Evolutionary conservation across 2,113 vertebrate genomes (phyloP), one percentile per base, ranked within the genome.

Genomic region (Colius striatus): DNA sequence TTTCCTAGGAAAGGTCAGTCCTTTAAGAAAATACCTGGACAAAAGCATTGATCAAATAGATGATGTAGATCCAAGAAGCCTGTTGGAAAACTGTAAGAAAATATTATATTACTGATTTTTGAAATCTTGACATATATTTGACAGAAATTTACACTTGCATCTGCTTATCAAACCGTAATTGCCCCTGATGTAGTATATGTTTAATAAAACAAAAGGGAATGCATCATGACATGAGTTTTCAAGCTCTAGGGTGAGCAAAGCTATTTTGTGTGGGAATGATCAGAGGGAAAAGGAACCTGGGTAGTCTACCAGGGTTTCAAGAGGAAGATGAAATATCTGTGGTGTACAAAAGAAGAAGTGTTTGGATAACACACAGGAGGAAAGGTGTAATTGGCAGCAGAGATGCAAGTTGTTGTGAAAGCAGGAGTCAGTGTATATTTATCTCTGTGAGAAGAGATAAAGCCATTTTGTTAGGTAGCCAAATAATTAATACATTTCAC

Each of bases 171-270:
- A 84, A 63, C 16, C 10, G 5, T 34, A 65, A 29, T 71, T 86
- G 16, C n/a, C 10, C 25, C 15, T 74, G 26, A 14, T 5, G 5
- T 85, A 75, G 7, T 13, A 6, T 17, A 19, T 38, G 6, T 5
- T 80, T 25, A 10, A 11, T 53, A 54, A 75, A 45, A 73, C 5
- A 61, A 22, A 81, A 53, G 5, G 62, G 90, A 85, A 45, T 26
- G 12, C 27, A 17, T 36, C 11, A 8, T 38, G 36, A 13, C 0
- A 0, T 68, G 12, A 3, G 2, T 26, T 67, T 93, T 81, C 58
- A 21, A 84, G 29, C 5, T 47, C 25, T 63, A 19, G 36, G 5
- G 9, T 79, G n/a, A 55, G 27, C n/a, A 78, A 53, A 75, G 27
- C 15, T 72, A 20, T 57, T 55, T 73, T 70, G 36, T 67, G 13